A percentile compares a stretch with the other conserved stretches of the same genome.
These are phyloP conservation scores for Carcinoscorpius rotundicauda DNA, from an alignment of 1,140 invertebrate genomes.

Conservation along the genomic window DNA sequence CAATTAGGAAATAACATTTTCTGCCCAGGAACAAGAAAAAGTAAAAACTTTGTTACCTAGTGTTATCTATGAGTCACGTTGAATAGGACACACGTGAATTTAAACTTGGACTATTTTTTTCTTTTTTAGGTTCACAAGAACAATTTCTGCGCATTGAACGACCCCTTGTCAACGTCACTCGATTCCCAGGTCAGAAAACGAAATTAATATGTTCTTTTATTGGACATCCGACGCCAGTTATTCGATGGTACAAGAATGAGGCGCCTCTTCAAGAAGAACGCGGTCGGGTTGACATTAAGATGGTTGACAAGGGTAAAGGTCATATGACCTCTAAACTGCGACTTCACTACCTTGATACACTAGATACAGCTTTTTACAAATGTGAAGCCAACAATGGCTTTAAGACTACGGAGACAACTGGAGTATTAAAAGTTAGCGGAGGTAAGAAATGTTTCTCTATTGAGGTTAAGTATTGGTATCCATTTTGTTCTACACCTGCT, in stretches of 20 bases:
- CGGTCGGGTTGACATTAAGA: constrained; percentile 39
- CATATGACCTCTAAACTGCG: constrained; percentile 38
- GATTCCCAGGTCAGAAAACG: constrained; percentile 45
- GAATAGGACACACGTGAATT: too few species aligned
- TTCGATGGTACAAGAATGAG: constrained; percentile 53
- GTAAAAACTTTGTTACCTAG: too few species aligned
- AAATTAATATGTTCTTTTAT: constrained; percentile 52
- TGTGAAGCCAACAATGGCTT: constrained; percentile 47
- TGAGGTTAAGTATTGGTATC: too few species aligned
- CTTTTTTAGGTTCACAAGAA: too few species aligned
- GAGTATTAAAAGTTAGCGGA: too few species aligned
- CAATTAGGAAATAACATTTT: too few species aligned
- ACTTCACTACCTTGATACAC: constrained; percentile 46
- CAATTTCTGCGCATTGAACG: constrained; percentile 10
- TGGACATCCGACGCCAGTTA: constrained; percentile 38
- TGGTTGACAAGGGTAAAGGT: constrained; percentile 17
- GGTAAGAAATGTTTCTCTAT: too few species aligned
- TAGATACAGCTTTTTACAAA: constrained; percentile 55
- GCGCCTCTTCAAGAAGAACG: constrained; percentile 41
- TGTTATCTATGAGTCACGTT: too few species aligned
- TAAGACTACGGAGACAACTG: too few species aligned
- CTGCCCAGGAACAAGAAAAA: too few species aligned
- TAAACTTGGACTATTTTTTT: too few species aligned
- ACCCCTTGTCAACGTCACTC: constrained; percentile 42
- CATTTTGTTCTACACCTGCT: too few species aligned